phyloP scores from a whole-genome alignment of 2,113 vertebrate genomes.

The Psophia crepitans region DNA sequence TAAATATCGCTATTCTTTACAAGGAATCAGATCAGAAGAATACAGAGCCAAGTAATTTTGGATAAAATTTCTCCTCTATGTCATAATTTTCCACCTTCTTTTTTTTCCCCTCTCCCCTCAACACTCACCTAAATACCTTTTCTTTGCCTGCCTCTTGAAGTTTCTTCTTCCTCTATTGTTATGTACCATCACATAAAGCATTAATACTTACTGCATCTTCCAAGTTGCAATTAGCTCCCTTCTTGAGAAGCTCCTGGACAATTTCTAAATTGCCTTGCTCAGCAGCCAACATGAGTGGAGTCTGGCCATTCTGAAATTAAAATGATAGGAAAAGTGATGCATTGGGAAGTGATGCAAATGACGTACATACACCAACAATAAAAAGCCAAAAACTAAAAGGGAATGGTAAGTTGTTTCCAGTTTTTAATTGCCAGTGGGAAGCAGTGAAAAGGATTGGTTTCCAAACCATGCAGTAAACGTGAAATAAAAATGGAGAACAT shows the following conservation, averaged over 20 bases:
- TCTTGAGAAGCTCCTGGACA: conserved; percentile 90
- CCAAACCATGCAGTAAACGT: neutral
- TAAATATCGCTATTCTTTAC: neutral
- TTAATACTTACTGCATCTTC: conserved; percentile 86
- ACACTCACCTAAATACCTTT: neutral
- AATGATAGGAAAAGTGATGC: neutral
- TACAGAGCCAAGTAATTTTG: neutral
- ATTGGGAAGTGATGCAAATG: neutral
- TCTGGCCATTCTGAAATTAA: conserved; percentile 88
- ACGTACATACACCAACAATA: rapidly evolving
- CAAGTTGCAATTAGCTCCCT: conserved; percentile 91
- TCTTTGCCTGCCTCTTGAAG: neutral
- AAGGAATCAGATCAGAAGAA: neutral
- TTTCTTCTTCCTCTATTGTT: neutral
- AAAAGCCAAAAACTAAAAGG: neutral
- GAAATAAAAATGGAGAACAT: neutral
- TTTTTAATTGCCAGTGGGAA: neutral
- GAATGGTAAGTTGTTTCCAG: neutral
- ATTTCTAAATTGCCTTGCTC: conserved; percentile 96
- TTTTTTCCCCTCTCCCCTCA: rapidly evolving
- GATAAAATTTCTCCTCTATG: neutral
- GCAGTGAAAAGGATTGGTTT: neutral
- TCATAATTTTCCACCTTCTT: neutral
- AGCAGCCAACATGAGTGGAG: conserved; percentile 92
- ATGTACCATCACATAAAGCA: neutral